A percentile compares a stretch with the other conserved stretches of the same genome.
Conservation (phyloP, 1,140 invertebrate species). For the Musca domestica region DNA sequence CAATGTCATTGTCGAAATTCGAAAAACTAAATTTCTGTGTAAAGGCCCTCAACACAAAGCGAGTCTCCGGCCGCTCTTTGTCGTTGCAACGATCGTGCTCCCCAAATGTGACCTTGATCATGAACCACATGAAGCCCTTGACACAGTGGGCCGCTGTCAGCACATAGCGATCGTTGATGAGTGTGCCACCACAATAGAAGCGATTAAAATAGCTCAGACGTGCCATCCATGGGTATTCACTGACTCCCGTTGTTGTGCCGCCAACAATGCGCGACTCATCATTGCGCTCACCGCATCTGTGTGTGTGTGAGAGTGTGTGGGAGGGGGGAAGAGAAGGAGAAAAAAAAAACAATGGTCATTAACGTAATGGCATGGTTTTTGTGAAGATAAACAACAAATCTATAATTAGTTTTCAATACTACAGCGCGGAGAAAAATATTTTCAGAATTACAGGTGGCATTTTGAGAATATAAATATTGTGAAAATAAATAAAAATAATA, state of each 20-base stretch:
- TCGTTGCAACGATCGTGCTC: slow-evolving; percentile 79
- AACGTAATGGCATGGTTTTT: too few relatives aligned
- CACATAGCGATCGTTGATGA: slow-evolving; percentile 56
- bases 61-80: slow-evolving; percentile 66
- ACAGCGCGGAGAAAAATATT: too few relatives aligned
- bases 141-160: slow-evolving; percentile 63
- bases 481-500: too few relatives aligned
- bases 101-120: slow-evolving; percentile 83
- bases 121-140: slow-evolving; percentile 85
- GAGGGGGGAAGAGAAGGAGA: too few relatives aligned
- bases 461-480: too few relatives aligned
- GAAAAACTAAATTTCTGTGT: slow-evolving; percentile 75
- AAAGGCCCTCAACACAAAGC: slow-evolving; percentile 71
- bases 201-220: slow-evolving; percentile 42
- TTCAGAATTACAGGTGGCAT: too few relatives aligned
- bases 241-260: slow-evolving; percentile 44
- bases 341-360: not conserved
- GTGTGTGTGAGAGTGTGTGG: slow-evolving; percentile 8
- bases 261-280: slow-evolving; percentile 64
- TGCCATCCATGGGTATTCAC: slow-evolving; percentile 52
- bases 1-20: slow-evolving; percentile 85
- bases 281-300: slow-evolving; percentile 76
- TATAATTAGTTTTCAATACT: too few relatives aligned
- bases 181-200: slow-evolving; percentile 49
- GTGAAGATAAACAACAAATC: too few relatives aligned